A percentile compares a stretch with the other conserved stretches of the same genome.
Conservation (phyloP, 2,888 invertebrate species). For the Campaea margaritaria region DNA sequence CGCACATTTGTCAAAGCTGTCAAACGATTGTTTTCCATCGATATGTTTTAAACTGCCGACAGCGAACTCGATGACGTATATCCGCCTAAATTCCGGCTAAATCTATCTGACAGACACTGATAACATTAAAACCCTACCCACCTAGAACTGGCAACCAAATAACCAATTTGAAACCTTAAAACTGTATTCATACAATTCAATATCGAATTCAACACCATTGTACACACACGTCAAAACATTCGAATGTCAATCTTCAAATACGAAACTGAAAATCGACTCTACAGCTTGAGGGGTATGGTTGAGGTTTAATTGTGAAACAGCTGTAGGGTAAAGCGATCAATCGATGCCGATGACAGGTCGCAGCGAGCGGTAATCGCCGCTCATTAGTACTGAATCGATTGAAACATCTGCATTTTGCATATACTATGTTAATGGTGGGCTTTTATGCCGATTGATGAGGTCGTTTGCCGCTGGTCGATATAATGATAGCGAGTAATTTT, state of each 20-base stretch:
- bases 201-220: conserved; percentile 20
- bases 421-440: conserved; percentile 46
- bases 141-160: conserved; percentile 36
- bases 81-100: conserved; percentile 70
- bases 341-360: conserved; percentile 75
- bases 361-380: conserved; percentile 69
- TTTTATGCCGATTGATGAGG: conserved; percentile 43
- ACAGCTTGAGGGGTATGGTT: conserved; percentile 35
- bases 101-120: conserved; percentile 70
- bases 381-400: conserved; percentile 72
- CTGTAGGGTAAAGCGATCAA: conserved; percentile 51
- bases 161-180: conserved; percentile 42
- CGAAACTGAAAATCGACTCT: conserved; percentile 32
- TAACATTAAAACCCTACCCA: conserved; percentile 52
- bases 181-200: conserved; percentile 36
- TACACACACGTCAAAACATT: conserved; percentile 14
- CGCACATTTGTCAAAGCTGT: conserved; percentile 54
- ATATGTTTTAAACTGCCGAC: conserved; percentile 57
- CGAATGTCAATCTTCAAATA: conserved; percentile 8
- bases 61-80: conserved; percentile 63
- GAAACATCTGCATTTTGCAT: conserved; percentile 54
- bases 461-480: conserved; percentile 36
- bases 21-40: conserved; percentile 49
- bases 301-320: conserved; percentile 22
- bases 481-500: conserved; percentile 31